Base-by-base conservation (phyloP, 2,113 vertebrate genomes). In the Lagenorhynchus albirostris region DNA sequence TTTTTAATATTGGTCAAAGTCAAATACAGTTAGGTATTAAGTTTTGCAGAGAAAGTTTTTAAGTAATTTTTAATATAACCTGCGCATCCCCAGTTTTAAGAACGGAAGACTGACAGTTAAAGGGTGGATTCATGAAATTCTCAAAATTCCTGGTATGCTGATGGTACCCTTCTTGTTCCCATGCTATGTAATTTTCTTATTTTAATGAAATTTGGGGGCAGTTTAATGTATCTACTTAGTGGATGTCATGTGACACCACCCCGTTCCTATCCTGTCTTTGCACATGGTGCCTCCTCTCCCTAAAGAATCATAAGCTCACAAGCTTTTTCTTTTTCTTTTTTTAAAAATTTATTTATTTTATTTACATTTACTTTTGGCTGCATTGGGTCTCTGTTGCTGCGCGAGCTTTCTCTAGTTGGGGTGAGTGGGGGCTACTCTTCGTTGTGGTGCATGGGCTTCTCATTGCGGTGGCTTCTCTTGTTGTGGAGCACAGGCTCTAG, bases 21-120 rank as follows among this genome's bases (percentile, higher is more conserved):
- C n/a, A 97, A 79, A 68, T 93, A 60, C 79, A 86, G 92, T 88
- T 85, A 77, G 65, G 4, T 60, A n/a, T 89, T 88, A 95, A 81
- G 50, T 85, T 80, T 87, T 82, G 2, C 9, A 90, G 60, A 94
- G 26, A 6, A 96, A 47, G 47, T 17, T 84, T 84, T 91, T 76
- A 88, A 96, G 77, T 85, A 62, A n/a, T 29, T 86, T 88, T 55
- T 29, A 44, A 82, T 36, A 67, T 81, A 68, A 90, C 26, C 29
- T 58, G 21, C 7, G 26, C 8, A 10, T 77, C 11, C 38, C 12
- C 26, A 14, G 6, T 95, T 71, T 71, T 26, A 85, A 29, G 9
- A 74, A 21, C 3, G 29, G 3, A 29, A 6, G 33, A 17, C 33
- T 4, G 25, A 29, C 26, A 38, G 0, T 63, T 47, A 79, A 80